These are phyloP conservation scores for Epizoanthus rinbou DNA, from an alignment of 92 coral and sea anemone species.

Conservation along the genomic window DNA sequence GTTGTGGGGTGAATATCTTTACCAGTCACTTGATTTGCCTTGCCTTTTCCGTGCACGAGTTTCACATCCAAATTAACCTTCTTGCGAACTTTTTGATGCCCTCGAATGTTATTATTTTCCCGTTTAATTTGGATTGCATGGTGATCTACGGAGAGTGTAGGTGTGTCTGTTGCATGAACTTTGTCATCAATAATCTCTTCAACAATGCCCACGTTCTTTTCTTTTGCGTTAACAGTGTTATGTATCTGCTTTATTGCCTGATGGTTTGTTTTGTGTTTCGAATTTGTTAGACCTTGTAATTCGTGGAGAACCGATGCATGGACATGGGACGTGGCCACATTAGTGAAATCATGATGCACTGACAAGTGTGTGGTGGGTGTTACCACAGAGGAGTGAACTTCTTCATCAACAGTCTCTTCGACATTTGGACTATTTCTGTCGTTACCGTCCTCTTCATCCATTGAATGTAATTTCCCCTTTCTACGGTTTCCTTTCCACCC, in stretches of 20 bases:
- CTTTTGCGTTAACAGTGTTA: background rate
- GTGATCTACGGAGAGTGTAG: background rate
- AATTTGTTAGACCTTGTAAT: background rate
- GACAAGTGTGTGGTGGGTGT: conserved; percentile 35
- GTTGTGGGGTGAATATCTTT: background rate
- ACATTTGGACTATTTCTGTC: background rate
- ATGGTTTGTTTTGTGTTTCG: background rate
- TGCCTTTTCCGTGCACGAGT: background rate
- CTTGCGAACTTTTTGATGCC: background rate
- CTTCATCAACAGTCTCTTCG: conserved; percentile 3
- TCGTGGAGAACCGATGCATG: background rate
- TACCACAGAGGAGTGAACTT: conserved; percentile 8
- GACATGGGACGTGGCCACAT: background rate
- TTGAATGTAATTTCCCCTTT: background rate
- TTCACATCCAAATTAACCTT: background rate
- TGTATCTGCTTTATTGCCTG: background rate
- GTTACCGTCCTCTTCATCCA: background rate
- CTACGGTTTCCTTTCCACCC: background rate
- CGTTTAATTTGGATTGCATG: background rate
- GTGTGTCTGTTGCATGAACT: background rate
- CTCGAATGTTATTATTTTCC: background rate
- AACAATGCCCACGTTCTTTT: background rate
- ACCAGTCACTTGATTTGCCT: background rate
- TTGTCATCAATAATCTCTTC: conserved; percentile 36
- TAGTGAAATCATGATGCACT: conserved; percentile 30